Conservation (phyloP, 1,140 invertebrate genomes). For the Carposina sasakii region DNA sequence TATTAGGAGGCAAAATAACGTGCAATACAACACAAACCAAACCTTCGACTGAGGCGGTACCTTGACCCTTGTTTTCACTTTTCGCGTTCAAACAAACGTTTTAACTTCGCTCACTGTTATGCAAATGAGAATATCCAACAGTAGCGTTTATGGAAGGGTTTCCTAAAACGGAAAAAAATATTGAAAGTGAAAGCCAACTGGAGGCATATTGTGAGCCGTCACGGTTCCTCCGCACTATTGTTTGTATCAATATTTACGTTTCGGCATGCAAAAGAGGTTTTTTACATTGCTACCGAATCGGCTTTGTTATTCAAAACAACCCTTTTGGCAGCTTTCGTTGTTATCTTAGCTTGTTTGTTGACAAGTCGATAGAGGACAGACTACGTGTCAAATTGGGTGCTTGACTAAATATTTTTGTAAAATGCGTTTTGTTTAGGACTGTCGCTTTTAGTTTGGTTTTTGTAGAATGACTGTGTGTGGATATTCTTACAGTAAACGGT, state of each 20-base stretch:
- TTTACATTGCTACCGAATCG: conserved; percentile 60
- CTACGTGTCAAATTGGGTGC: too few relatives aligned
- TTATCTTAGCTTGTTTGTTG: conserved; percentile 46
- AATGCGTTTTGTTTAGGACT: too few relatives aligned
- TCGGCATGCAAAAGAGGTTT: conserved; percentile 65
- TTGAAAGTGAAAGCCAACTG: conserved; percentile 65
- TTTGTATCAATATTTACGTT: conserved; percentile 65
- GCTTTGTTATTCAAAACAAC: conserved; percentile 58
- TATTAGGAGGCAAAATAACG: too few relatives aligned
- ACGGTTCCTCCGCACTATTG: conserved; percentile 54
- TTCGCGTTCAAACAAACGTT: conserved; percentile 61
- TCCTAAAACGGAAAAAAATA: conserved; percentile 56
- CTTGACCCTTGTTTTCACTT: conserved; percentile 67
- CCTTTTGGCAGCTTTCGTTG: conserved; percentile 45
- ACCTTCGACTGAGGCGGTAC: conserved; percentile 48
- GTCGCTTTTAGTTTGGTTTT: too few relatives aligned
- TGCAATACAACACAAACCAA: conserved; percentile 47
- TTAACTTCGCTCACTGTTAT: conserved; percentile 64
- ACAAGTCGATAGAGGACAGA: too few relatives aligned
- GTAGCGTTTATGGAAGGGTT: conserved; percentile 64
- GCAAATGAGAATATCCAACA: conserved; percentile 59
- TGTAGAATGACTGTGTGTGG: too few relatives aligned
- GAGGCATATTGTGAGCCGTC: conserved; percentile 52
- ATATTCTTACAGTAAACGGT: too few relatives aligned
- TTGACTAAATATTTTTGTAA: too few relatives aligned